Conservation (phyloP, 2,113 vertebrate genomes). For the Oreochromis aureus region DNA sequence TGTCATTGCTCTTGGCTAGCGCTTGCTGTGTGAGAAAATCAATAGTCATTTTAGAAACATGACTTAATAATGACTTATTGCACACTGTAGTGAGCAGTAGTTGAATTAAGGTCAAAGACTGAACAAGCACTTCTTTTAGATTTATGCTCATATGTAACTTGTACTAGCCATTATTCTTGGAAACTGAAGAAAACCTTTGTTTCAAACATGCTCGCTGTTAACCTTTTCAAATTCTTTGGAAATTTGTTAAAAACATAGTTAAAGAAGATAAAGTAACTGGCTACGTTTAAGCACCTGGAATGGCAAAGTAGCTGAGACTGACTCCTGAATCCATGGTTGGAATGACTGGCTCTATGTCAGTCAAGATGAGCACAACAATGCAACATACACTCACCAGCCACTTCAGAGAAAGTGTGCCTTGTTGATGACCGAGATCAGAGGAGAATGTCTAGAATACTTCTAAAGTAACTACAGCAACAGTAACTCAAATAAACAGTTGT, state of each 20-base stretch:
- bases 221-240: not conserved
- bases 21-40: conserved; percentile 31
- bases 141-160: not conserved
- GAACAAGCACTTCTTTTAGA: not conserved
- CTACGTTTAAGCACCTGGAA: not conserved
- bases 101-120: conserved; percentile 5
- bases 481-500: not conserved
- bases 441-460: not conserved
- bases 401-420: not conserved
- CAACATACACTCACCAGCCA: not conserved
- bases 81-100: not conserved
- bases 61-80: conserved; percentile 55
- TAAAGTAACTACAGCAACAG: not conserved
- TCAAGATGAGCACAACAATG: not conserved
- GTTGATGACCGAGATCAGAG: not conserved
- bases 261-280: not conserved
- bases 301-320: not conserved
- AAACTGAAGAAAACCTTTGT: not conserved
- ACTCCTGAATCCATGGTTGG: not conserved
- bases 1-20: not conserved
- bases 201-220: not conserved
- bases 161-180: not conserved
- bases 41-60: conserved; percentile 55
- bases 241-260: not conserved
- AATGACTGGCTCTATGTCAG: not conserved